Base-by-base conservation (phyloP, 2,113 vertebrate genomes). In the Hyaena hyaena region DNA sequence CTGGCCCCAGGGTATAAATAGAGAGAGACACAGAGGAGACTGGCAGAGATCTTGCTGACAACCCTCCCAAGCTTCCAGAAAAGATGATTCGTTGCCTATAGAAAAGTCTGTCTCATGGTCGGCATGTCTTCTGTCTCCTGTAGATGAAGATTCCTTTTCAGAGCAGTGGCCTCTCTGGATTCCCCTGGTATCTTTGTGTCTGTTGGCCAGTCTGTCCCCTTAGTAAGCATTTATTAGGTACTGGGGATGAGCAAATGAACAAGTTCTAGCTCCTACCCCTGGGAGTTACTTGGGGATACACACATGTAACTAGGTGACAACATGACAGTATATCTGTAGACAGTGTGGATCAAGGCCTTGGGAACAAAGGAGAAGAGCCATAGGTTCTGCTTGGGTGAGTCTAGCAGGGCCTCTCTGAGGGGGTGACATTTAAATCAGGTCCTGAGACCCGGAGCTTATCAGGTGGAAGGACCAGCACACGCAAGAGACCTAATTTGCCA, bases 1-100 rank as follows among this genome's bases (percentile, higher is more conserved):
- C 97, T 90, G 97, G 96, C 95, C 96, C 97, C 95, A 95, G 97
- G 96, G 98, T 98, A 98, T 98, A 99, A 99, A 98, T 98, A 99
- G 98, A 98, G 98, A 98, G 95, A 98, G 96, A 97, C 93, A 71
- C 82, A 82, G 83, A 95, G 94, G 96, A 98, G 95, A 97, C 97
- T 97, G 98, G 97, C 98, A 98, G 97, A 97, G 92, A 96, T 98
- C 89, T 97, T 98, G 95, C 96, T 98, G 97, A 97, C 96, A 97
- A 96, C 65, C 85, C 85, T 98, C 97, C 97, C 91, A 97, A 90
- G 96, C 90, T 97, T 98, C 97, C 97, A 98, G 98, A 97, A 98
- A 90, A 96, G 88, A 98, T 98, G 98, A 98, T 96, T 98, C 17
- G 88, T 74, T 97, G 97, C 71, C 97, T 98, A 69, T 97, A 95